Evolutionary conservation across 2,113 vertebrate species (phyloP), one percentile per base, ranked within the genome.

Genomic region (Pseudorectes ferrugineus): DNA sequence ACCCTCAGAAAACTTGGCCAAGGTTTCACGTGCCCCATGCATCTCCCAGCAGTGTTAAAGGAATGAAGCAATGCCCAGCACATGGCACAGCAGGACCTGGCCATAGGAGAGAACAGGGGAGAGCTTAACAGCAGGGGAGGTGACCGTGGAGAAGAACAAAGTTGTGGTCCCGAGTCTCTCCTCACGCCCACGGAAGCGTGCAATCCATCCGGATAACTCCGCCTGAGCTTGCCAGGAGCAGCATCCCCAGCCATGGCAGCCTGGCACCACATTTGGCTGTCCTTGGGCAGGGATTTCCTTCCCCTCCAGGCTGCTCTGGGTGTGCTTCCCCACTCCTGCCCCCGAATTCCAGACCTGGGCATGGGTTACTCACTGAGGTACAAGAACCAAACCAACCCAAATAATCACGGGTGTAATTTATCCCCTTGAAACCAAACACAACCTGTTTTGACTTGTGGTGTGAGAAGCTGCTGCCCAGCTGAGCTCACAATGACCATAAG

Each of bases 171-270:
- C 0, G 13, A 52, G 33, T 35, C 22, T 81, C 70, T 75, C 66
- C 45, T 76, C 13, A 11, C 2, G 9, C 29, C 52, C 22, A 25
- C 1, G 13, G 42, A 66, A 49, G 67, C 0, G 0, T 29, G 17
- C 17, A 55, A 65, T 48, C 45, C 2, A 2, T 20, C 35, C 0
- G 1, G 62, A 3, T 20, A 74, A 58, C 78, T 78, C 36, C 1
- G 11, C 22, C 36, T 18, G 40, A 58, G 31, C 54, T 15, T 23
- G 52, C 28, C 29, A 7, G 13, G 11, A 70, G 49, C 48, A 45
- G 33, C 59, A 77, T 6, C 20, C 28, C 68, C 62, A 49, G 55
- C 16, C 28, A 17, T 0, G 13, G 16, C 48, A 19, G 38, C 35
- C 31, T 31, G 85, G 65, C 51, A n/a, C 13, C 12, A 22, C 38